These are phyloP conservation scores for Brachirus orientalis DNA, from an alignment of 2,113 vertebrate species.

Conservation along the genomic window DNA sequence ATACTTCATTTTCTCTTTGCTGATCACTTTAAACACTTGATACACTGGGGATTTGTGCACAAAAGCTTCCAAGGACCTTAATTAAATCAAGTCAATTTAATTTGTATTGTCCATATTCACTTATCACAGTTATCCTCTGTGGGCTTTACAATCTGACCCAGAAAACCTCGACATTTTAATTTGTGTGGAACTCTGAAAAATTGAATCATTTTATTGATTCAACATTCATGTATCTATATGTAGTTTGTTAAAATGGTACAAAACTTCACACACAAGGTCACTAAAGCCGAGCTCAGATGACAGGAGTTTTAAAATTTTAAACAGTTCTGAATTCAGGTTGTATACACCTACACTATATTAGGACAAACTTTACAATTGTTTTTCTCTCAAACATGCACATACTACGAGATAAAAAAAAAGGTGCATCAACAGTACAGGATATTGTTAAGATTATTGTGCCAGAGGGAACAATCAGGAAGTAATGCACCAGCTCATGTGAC, in stretches of 20 bases:
- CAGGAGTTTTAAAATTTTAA: neutral
- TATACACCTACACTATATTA: neutral
- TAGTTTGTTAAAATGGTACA: too few species aligned
- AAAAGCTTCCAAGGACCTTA: neutral
- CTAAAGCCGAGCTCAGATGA: neutral
- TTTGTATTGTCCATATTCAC: too few species aligned
- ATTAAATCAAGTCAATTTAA: too few species aligned
- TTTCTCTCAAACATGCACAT: neutral
- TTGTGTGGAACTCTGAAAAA: too few species aligned
- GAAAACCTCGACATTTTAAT: too few species aligned
- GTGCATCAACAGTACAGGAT: too few species aligned
- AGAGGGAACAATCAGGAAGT: neutral
- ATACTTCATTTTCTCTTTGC: neutral
- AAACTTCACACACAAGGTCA: neutral
- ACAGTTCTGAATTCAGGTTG: neutral
- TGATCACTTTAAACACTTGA: too few species aligned
- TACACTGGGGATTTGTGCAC: neutral
- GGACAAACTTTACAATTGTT: neutral
- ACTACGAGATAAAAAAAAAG: neutral
- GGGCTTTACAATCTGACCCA: too few species aligned
- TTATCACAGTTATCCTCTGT: too few species aligned
- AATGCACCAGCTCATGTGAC: too few species aligned
- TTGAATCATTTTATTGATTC: too few species aligned
- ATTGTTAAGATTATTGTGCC: neutral
- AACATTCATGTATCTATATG: too few species aligned